phyloP scores from a whole-genome alignment of 2,113 vertebrate species.

The Cheilinus undulatus region DNA sequence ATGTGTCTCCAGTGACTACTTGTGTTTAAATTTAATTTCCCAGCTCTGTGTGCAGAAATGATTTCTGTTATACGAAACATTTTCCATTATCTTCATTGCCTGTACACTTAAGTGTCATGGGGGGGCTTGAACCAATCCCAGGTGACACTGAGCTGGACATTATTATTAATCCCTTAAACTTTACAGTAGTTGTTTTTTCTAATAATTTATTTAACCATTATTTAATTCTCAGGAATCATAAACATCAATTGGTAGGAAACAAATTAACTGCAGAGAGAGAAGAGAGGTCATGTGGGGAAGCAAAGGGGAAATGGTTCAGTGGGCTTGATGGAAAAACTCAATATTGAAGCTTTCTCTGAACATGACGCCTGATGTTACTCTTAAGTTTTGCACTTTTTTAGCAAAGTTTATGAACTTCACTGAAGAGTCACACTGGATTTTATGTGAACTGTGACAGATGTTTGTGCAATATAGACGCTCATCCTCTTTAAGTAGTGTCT shows the following conservation, averaged over 20 bases:
- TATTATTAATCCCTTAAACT: not conserved
- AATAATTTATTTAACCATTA: no score
- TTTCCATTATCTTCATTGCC: no score
- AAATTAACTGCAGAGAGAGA: no score
- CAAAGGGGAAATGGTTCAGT: not conserved
- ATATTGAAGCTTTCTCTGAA: not conserved
- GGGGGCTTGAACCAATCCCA: not conserved
- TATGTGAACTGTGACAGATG: not conserved
- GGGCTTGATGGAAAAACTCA: not conserved
- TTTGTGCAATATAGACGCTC: not conserved
- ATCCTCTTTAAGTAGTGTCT: not conserved
- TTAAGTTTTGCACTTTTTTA: not conserved
- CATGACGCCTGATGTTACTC: not conserved
- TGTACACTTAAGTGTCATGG: not conserved
- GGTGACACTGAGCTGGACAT: not conserved
- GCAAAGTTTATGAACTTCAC: not conserved
- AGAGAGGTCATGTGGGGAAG: no score
- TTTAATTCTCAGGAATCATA: no score
- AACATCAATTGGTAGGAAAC: no score
- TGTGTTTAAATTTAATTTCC: not conserved
- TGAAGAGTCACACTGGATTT: not conserved
- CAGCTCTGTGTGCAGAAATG: not conserved
- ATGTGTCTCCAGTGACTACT: not conserved
- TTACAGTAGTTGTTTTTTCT: not conserved
- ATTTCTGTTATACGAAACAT: not conserved